Evolutionary conservation across 2,113 vertebrate genomes (phyloP), one percentile per base, ranked within the genome.

Genomic region (Laterallus jamaicensis): DNA sequence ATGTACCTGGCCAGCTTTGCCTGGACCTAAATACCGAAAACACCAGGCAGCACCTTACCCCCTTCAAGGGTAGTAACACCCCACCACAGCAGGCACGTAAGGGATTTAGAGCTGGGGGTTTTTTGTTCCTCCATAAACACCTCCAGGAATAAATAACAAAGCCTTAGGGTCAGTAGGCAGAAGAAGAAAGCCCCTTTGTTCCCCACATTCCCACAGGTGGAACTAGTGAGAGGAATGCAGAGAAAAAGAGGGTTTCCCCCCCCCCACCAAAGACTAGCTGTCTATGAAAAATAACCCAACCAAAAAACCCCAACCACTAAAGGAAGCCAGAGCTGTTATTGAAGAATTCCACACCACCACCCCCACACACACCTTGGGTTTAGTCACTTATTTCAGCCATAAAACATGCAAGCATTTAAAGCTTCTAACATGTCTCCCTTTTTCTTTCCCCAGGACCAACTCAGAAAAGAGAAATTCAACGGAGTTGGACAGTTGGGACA

Each of bases 361-460:
- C 17, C 42, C 17, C 42, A 42, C 42, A 18, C 17, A 47, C 44
- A 8, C 44, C 44, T 47, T 47, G 44, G 17, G 4, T 47, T 47
- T 47, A 47, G 47, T 42, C 66, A 47, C 42, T 52, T 77, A 22
- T 37, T 40, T 49, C 59, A 54, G 35, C 50, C 29, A 50, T 2
- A 42, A 37, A 76, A 39, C 25, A 40, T 19, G 7, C 31, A 88
- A 52, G 42, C 42, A 64, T 31, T 35, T n/a, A 22, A 69, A 86
- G 47, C 67, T 52, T 63, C 56, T 84, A 79, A 97, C 12, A 15
- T 0, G 2, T 71, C 21, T 87, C 40, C 94, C 64, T 75, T 59
- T 86, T n/a, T 96, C 77, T 87, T 52, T 93, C 35, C 40, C 50
- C 39, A 98, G 97, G 92, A 91, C 88, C 85, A 94, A 62, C 35